Base-by-base conservation (phyloP, 2,888 invertebrate genomes). In the Noctua comes region DNA sequence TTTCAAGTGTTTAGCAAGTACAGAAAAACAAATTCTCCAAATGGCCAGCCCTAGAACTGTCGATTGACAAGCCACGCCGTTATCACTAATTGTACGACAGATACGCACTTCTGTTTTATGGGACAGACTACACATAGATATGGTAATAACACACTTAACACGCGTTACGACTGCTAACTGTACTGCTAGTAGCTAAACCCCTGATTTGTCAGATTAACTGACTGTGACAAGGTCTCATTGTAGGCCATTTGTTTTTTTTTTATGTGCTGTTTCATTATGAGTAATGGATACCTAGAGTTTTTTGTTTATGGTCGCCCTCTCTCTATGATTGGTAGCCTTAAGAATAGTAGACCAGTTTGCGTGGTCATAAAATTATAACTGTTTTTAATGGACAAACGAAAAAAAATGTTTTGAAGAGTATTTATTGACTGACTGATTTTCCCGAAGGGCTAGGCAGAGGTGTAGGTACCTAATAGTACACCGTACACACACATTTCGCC, bases 51-150 rank as follows among this genome's bases (percentile, higher is more conserved):
- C 86, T 86, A 83, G 36, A 36, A 46, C 80, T 75, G 8, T 8
- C 73, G 13, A 90, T 90, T 91, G 90, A 90, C 92, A 91, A 75
- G 46, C 48, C 57, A 85, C 65, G 81, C 91, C 91, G 91, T 90
- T 92, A 92, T 36, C 54, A 86, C 84, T 93, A 94, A 94, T 94
- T 94, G 92, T 86, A 90, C 88, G 88, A 92, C 82, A 82, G 94
- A 90, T 89, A 94, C 94, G 95, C 93, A 91, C 88, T 81, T 90
- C 89, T 82, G 89, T 83, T 92, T 90, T 90, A 85, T 91, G 74
- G 91, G 81, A 74, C 87, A 84, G 27, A 68, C 69, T 40, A 43
- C 27, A 18, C 40, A 31, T 79, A 64, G 69, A 57, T 70, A 84
- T 83, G 79, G 24, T 85, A 85, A 83, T 83, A 82, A 57, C 75